Conservation (phyloP, 2,113 vertebrate genomes). For the Oryzias javanicus region DNA sequence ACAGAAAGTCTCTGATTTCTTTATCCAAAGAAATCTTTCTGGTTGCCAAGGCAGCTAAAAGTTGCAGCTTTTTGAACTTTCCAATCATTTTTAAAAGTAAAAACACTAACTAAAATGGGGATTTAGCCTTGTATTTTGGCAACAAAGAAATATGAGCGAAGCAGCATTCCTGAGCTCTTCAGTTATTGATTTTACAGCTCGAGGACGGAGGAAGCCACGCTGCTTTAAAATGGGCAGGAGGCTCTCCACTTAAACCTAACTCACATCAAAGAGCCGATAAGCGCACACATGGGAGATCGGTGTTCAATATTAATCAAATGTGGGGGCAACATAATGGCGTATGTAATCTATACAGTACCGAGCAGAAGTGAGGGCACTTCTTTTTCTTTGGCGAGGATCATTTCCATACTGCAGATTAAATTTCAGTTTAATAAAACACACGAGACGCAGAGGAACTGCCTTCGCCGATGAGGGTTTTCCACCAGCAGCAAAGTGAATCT, state of each 20-base stretch:
- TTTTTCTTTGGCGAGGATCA: too few species aligned
- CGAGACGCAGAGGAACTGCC: too few species aligned
- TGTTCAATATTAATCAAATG: conserved; percentile 50
- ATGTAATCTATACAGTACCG: conserved; percentile 4
- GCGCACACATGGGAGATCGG: conserved; percentile 33
- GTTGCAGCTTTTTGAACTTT: conserved; percentile 9
- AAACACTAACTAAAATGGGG: conserved; percentile 25
- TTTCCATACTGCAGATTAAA: too few species aligned
- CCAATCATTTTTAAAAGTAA: conserved; percentile 32
- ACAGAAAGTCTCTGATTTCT: conserved; percentile 12
- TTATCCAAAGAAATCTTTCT: conserved; percentile 16
- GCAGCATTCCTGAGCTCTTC: conserved; percentile 28
- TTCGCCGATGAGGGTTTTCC: too few species aligned
- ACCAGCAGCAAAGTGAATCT: too few species aligned
- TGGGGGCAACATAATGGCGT: conserved; percentile 10
- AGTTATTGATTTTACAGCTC: conserved; percentile 46
- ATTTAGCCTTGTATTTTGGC: conserved; percentile 54
- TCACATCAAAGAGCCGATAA: conserved; percentile 37
- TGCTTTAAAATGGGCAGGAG: conserved; percentile 40
- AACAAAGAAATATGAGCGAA: conserved; percentile 48
- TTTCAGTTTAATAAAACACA: too few species aligned
- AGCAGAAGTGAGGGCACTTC: not conserved
- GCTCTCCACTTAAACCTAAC: conserved; percentile 42
- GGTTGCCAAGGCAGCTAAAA: conserved; percentile 48
- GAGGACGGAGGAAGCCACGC: conserved; percentile 31